Base-by-base conservation (phyloP, 1,140 invertebrate species). In the Drosophila arizonae region DNA sequence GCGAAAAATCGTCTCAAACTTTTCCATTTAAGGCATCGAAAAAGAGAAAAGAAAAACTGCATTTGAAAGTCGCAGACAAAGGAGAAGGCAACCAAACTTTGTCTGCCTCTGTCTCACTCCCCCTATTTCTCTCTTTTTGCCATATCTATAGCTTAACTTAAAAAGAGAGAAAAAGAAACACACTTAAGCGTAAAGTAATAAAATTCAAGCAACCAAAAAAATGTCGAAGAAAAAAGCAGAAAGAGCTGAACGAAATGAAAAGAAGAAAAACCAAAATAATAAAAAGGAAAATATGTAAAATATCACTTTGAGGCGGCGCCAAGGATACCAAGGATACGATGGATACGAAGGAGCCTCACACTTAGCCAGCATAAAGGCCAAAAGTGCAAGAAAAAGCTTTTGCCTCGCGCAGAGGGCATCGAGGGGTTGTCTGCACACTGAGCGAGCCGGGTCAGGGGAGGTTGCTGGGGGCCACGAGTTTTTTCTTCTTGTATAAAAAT, bases 111-210 rank as follows among this genome's bases (percentile, higher is more conserved):
- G n/a, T 28, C 26, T 56, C 58, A 39, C 61, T 39, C 21, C 3
- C 21, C 3, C 21, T 24, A 24, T 24, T 2, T 65, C n/a, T 48
- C 45, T 48, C 24, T 46, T 28, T 74, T n/a, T 11, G 4, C 11
- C 3, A n/a, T 13, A 43, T 46, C 43, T 60, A 6, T 57, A 11
- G 17, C 41, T 66, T 8, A 50, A 2, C 26, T n/a, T 6, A 30
- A 6, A 84, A 72, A 76, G 77, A 54, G 36, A 70, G 33, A 33
- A 6, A 33, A 9, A 33, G 33, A 77, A 77, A 77, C 70, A 82
- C 79, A 84, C 84, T 88, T 87, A 87, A 84, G 77, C 84, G 84
- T 75, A 79, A 87, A 87, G 84, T 84, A 87, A 87, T 87, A 87
- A 87, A 87, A 87, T 87, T 80, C 78, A 78, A 87, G 80, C 82